These are phyloP conservation scores for Temnothorax rugatulus DNA, from an alignment of 2,888 invertebrate genomes.

Conservation along the genomic window DNA sequence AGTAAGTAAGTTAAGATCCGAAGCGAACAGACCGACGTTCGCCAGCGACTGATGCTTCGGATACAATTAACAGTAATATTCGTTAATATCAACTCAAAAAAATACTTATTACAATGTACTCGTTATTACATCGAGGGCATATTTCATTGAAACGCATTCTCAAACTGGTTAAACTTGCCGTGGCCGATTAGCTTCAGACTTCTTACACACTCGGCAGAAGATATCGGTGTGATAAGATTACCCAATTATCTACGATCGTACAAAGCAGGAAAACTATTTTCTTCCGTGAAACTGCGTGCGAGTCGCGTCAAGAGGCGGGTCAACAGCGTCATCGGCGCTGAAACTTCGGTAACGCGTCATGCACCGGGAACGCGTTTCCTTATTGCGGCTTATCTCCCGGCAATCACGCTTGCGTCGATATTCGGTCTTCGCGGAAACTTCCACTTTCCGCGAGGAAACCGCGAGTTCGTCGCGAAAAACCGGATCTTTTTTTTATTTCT, in stretches of 20 bases:
- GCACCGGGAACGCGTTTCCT: constrained; percentile 37
- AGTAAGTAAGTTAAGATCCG: no score
- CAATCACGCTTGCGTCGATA: constrained; percentile 15
- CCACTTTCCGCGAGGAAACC: constrained; percentile 11
- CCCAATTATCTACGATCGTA: constrained; percentile 13
- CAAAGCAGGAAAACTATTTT: constrained; percentile 27
- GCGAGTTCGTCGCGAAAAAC: background rate
- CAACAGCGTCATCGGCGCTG: constrained; percentile 41
- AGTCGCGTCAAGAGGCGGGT: constrained; percentile 18
- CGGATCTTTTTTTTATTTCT: background rate
- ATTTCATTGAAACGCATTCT: background rate
- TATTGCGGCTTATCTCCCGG: constrained; percentile 39
- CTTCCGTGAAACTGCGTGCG: background rate
- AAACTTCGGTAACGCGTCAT: constrained; percentile 35
- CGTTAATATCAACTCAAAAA: background rate
- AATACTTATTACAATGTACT: background rate
- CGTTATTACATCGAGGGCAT: background rate
- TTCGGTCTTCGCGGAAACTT: constrained; percentile 14
- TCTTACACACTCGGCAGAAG: background rate
- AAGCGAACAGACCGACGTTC: background rate
- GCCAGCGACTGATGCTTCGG: background rate
- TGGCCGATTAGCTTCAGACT: background rate
- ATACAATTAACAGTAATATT: background rate
- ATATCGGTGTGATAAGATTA: constrained; percentile 40
- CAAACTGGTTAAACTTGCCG: background rate